A percentile compares a stretch with the other conserved stretches of the same genome.
phyloP scores from a whole-genome alignment of 2,888 invertebrate genomes.

The Pseudococcus longispinus region DNA sequence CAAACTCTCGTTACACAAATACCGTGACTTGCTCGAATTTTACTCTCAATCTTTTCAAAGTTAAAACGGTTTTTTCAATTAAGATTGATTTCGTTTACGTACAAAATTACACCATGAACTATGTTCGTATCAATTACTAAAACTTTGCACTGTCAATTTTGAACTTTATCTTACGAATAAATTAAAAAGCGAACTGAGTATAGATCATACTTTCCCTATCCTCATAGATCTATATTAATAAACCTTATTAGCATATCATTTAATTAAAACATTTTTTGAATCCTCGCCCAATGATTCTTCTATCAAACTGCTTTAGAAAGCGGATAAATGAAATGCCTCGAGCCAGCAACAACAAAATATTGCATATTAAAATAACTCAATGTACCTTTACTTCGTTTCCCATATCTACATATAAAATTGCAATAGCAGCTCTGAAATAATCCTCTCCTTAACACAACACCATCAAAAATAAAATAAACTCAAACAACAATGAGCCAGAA shows the following conservation, averaged over 20 bases:
- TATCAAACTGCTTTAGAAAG: not conserved
- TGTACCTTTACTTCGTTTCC: no score
- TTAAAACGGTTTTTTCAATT: no score
- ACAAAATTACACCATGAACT: not conserved
- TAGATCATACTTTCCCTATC: no score
- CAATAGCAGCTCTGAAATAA: not conserved
- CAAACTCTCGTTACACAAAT: no score
- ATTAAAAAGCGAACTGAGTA: not conserved
- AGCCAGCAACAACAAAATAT: no score
- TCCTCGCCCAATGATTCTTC: not conserved
- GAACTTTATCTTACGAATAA: not conserved
- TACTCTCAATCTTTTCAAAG: no score
- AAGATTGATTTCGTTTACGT: no score
- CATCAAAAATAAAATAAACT: not conserved
- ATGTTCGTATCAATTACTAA: not conserved
- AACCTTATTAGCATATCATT: not conserved
- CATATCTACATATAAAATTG: no score
- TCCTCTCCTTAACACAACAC: not conserved
- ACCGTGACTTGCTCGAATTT: no score
- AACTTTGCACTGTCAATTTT: not conserved
- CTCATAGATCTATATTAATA: not conserved
- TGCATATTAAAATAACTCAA: no score
- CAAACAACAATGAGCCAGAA: no score
- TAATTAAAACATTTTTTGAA: not conserved
- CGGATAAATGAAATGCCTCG: no score